Base-by-base conservation (phyloP, 2,888 invertebrate genomes). In the Synanthedon tipuliformis region DNA sequence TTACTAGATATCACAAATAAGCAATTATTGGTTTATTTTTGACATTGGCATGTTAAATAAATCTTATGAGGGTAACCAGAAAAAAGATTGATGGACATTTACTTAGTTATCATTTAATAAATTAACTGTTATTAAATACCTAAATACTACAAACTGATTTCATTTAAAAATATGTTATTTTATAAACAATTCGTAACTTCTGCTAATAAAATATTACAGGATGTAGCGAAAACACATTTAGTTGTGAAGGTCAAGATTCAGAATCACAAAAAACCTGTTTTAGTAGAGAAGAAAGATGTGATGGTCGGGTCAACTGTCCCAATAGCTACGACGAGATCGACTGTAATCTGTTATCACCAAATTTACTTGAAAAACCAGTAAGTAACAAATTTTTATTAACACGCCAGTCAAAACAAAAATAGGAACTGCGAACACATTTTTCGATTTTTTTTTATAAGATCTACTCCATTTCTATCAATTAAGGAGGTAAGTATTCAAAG, bases 301-400 rank as follows among this genome's bases (percentile, higher is more conserved):
- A 95, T 64, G 92, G 92, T 18, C 73, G 89, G 0, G 65, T 71
- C 15, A 91, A 95, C 59, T 95, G 95, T 64, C 78, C 89, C 0
- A 95, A 93, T 64, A 91, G 91, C 23, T 92, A 89, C 68, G 95
- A 95, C 63, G 95, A 95, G 81, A 75, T 85, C 18, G 93, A 94
- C 58, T 96, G 95, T 68, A 91, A 89, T 50, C 87, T 93, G 69
- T 81, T 95, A 51, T 89, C 92, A 1, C 89, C 89, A 13, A 88
- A 83, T 61, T 70, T 92, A 52, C 82, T 85, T 34, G 80, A 80
- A 50, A 85, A 88, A 61, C 81, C 84, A 7, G 88, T 88, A 73
- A 63, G 71, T 61, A 27, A 45, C 15, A 45, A 45, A 8, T 34
- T 34, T 3, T 34, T 34, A 34, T 34, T 7, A 34, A 34, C 34